Conservation (phyloP, 2,113 vertebrate genomes). For the Triplophysa rosa region DNA sequence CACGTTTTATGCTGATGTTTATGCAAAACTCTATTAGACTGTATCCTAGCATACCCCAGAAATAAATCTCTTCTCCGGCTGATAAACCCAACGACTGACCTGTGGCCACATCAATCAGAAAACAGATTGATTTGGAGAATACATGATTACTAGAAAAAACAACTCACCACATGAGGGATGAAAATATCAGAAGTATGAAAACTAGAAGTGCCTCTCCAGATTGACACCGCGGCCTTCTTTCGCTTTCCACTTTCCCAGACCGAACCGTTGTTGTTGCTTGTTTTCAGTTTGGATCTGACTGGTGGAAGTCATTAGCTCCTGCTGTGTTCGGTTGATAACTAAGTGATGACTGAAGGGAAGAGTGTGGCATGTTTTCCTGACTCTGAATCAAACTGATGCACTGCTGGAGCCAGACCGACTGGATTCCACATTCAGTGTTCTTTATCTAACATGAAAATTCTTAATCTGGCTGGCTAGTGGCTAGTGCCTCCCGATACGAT, state of each 20-base stretch:
- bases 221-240: too few species aligned
- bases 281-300: not conserved
- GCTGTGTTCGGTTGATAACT: not conserved
- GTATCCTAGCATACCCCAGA: not conserved
- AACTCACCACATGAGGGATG: too few species aligned
- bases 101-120: not conserved
- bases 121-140: not conserved
- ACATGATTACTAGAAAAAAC: too few species aligned
- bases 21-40: not conserved
- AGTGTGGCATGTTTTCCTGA: not conserved
- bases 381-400: not conserved
- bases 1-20: not conserved
- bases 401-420: too few species aligned
- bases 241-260: not conserved
- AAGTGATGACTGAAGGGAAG: not conserved
- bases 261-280: not conserved
- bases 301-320: not conserved
- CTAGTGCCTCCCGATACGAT: too few species aligned
- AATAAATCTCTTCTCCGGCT: not conserved
- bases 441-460: too few species aligned
- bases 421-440: too few species aligned
- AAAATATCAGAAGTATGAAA: too few species aligned
- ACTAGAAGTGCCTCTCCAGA: too few species aligned
- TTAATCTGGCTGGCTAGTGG: too few species aligned
- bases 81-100: not conserved